Evolutionary conservation across 2,797 vertebrate species (phyloP), one percentile per base, ranked within the genome.

Genomic region (Girardinus metallicus): DNA sequence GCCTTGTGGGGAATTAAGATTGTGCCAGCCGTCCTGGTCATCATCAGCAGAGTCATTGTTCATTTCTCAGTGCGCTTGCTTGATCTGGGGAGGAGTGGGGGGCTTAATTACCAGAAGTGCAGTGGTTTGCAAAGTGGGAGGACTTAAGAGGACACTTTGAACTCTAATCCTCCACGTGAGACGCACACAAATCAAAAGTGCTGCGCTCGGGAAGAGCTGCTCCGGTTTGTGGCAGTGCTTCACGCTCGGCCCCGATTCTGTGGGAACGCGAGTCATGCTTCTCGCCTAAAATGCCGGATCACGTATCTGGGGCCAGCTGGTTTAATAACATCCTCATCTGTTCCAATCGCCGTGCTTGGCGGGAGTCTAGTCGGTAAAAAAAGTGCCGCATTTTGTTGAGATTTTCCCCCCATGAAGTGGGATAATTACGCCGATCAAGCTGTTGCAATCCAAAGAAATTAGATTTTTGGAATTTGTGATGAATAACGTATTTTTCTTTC

Each of bases 61-160:
- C 85, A 87, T 89, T 91, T 93, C 83, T 93, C 86, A 91, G 83
- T 91, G 93, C 73, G 85, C 88, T 51, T 80, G 80, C 90, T 90
- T 92, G 90, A 94, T 92, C 92, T 87, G 82, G 84, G 47, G 47
- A 51, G 21, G 7, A 51, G 49, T 9, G 21, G 21, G 49, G 78
- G 90, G 92, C 92, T 95, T 95, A 95, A 94, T 95, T 95, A 93
- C 89, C 87, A 91, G 90, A 93, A 94, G 91, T 94, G 89, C 93
- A 91, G 88, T 76, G 86, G 91, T 93, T 91, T 92, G 93, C 84
- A 94, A 93, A 92, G 90, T 91, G 81, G 85, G 89, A 93, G 85
- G 93, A 90, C 87, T 95, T 92, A 94, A 94, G 89, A 91, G 92
- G 92, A 93, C 93, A 93, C 94, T 94, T 95, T 95, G 94, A 94